Percentiles rank a stretch among this genome's conserved stretches.
phyloP scores from a whole-genome alignment of 2,113 vertebrate genomes.

The Formicarius rufipectus region DNA sequence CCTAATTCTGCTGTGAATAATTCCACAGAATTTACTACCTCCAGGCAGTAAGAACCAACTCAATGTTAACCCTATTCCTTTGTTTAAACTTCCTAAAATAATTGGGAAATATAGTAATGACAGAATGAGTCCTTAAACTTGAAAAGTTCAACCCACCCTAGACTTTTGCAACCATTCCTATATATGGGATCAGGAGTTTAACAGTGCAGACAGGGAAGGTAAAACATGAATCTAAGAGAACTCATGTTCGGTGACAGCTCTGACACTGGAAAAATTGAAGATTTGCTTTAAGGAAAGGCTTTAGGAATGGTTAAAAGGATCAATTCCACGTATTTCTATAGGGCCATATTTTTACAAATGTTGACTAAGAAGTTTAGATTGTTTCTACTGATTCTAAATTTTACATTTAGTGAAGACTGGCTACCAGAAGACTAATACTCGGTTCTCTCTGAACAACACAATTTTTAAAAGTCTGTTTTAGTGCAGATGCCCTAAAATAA shows the following conservation, averaged over 20 bases:
- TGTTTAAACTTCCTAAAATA: neutral
- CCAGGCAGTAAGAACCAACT: neutral
- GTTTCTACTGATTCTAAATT: neutral
- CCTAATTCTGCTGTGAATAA: neutral
- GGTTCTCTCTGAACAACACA: fast-evolving
- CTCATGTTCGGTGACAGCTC: neutral
- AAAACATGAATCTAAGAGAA: neutral
- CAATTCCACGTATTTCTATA: neutral
- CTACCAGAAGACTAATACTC: neutral
- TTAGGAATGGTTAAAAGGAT: neutral
- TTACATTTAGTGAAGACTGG: neutral
- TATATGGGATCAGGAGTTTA: neutral
- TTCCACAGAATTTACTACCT: neutral
- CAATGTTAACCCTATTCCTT: neutral
- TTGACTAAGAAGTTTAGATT: neutral
- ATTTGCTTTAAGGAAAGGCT: neutral
- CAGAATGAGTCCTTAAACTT: neutral
- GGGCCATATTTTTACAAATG: neutral
- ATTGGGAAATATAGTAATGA: neutral
- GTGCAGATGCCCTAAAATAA: neutral
- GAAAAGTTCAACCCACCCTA: neutral
- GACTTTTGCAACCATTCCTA: neutral
- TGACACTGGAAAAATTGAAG: neutral
- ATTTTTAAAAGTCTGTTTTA: neutral
- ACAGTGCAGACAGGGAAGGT: neutral